These are phyloP conservation scores for Cariama cristata DNA, from an alignment of 2,113 vertebrate genomes.

Conservation along the genomic window DNA sequence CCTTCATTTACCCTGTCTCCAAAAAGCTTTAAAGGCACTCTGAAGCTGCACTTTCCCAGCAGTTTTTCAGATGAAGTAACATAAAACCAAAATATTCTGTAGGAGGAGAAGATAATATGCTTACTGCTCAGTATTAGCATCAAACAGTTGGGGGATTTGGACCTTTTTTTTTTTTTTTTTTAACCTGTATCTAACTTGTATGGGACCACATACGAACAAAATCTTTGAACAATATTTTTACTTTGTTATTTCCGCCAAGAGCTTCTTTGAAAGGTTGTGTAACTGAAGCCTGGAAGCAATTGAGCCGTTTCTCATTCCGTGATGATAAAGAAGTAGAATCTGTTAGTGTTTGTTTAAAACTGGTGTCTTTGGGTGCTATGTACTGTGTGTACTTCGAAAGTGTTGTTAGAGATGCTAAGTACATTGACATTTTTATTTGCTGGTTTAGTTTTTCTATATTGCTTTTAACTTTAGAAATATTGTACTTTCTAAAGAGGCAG, in stretches of 20 bases:
- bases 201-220: neutral
- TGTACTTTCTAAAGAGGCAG: neutral
- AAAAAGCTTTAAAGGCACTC: neutral
- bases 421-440: neutral
- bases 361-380: neutral
- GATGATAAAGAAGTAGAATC: neutral
- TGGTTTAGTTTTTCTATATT: neutral
- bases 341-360: neutral
- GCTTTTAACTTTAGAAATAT: neutral
- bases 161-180: neutral
- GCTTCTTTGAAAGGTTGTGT: neutral
- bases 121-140: neutral
- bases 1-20: neutral
- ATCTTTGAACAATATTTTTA: neutral
- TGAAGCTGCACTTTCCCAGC: neutral
- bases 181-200: neutral
- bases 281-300: neutral
- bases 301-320: neutral
- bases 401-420: neutral
- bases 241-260: neutral
- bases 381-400: neutral
- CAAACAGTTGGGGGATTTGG: neutral
- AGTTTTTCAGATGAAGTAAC: neutral
- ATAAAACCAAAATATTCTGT: neutral
- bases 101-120: neutral